Conservation (phyloP, 1,140 invertebrate species). For the Armadillidium nasatum region DNA sequence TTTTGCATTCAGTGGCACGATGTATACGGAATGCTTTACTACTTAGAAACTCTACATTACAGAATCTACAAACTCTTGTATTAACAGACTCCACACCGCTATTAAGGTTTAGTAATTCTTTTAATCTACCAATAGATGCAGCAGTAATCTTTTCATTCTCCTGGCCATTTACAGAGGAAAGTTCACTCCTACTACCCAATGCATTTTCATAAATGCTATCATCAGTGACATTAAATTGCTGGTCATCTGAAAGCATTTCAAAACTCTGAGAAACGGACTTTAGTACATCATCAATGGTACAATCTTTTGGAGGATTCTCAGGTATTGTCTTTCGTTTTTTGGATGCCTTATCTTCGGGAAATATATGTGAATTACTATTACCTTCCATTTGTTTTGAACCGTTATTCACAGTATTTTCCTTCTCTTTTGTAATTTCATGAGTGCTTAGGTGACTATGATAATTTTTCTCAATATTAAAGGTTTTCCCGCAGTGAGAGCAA, state of each 20-base stretch:
- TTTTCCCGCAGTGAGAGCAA: not conserved
- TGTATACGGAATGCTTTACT: not conserved
- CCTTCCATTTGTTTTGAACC: not conserved
- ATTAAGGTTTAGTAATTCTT: not conserved
- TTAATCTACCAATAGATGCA: not conserved
- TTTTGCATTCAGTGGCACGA: not conserved
- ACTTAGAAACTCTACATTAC: not conserved
- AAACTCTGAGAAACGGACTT: conserved; percentile 2
- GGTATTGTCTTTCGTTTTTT: not conserved
- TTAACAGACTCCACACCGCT: not conserved
- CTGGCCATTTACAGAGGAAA: not conserved
- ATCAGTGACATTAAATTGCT: not conserved
- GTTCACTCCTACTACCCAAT: too few relatives aligned
- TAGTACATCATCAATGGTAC: not conserved
- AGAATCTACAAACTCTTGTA: not conserved
- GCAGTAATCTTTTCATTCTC: not conserved
- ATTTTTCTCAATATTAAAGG: not conserved
- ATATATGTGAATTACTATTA: too few relatives aligned
- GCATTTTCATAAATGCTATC: not conserved
- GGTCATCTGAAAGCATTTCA: not conserved
- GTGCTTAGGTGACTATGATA: not conserved
- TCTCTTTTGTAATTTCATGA: not conserved
- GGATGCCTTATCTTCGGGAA: not conserved
- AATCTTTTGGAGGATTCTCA: not conserved
- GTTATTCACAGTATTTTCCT: not conserved